Base-by-base conservation (phyloP, 2,888 invertebrate species). In the Synergus japonicus region DNA sequence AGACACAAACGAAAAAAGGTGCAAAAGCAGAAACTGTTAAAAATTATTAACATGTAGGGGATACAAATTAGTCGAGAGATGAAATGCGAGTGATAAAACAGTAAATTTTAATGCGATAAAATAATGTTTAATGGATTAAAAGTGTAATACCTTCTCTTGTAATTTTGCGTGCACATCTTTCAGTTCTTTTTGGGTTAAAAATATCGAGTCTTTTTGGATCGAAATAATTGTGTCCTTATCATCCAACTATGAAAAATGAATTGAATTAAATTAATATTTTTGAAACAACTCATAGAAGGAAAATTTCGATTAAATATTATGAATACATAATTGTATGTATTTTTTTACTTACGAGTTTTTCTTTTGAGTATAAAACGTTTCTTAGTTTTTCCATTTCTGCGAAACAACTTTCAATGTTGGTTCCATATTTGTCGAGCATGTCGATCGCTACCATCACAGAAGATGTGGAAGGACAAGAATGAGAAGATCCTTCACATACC, bases 171-270 rank as follows among this genome's bases (percentile, higher is more conserved):
- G 88, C 29, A 91, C 80, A 84, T 91, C 88, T 79, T 89, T 88
- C 69, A 91, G 82, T 83, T 91, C 91, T 8, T 86, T 83, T 81
- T 91, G 90, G n/a, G 89, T 88, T 84, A 91, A 88, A 54, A 80
- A 80, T 78, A 92, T 89, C 0, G 92, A 90, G 77, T 91, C 87
- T 79, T 90, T 89, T 81, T 92, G 92, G 82, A 91, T 91, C 78
- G 83, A 86, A 78, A 91, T 90, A 9, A 91, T 89, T 85, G 91
- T 87, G 66, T 91, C 89, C 82, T 88, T 89, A 83, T 92, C 88
- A 81, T 89, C 85, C 79, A 91, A 83, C 91, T 91, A 73, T 29
- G 82, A 84, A 10, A 54, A n/a, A 78, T 46, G 65, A 69, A 44
- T 22, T 37, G 44, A 58, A 76, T 63, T 18, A 58, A 5, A 76